Base-by-base conservation (phyloP, 2,113 vertebrate genomes). In the Triplophysa siluroides region DNA sequence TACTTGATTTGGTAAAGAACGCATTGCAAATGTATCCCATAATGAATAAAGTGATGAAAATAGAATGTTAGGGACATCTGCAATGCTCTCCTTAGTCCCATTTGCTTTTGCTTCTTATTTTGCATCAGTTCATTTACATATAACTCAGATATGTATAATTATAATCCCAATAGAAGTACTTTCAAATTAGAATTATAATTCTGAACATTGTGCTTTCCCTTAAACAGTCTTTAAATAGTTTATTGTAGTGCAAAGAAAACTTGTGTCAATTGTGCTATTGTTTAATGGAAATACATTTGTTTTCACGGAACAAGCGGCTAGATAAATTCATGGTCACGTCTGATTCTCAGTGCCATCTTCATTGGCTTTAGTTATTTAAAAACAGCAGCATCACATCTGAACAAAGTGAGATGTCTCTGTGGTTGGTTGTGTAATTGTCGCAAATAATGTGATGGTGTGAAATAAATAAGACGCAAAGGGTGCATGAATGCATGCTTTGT, bases 401-500 rank as follows among this genome's bases (percentile, higher is more conserved):
- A 26, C 62, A 75, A 47, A 19, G 10, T 47, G 23, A 62, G 58
- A 63, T 62, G 50, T 47, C 73, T 41, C 58, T 45, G 16, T 26
- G 24, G 73, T 76, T 67, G 19, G 58, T 63, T 69, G 41, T 38
- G 33, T 7, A 38, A 7, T 38, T 68, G 41, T 60, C 4, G 41
- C 65, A 61, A 23, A 79, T 71, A 79, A 79, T 71, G 43, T 12
- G 0, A 71, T 67, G 38, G 45, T 81, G 73, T 69, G 56, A 61
- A 76, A 75, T 58, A 75, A 76, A 81, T 58, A 14, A 60, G 76
- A 73, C 67, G 54, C 67, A 41, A 62, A 56, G 19, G 52, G 21
- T 45, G 70, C 18, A 58, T 66, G 54, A 76, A 81, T 24, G 24
- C 45, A 2, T 2, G 16, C 11, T 75, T 54, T 67, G 52, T 64